A percentile compares a stretch with the other conserved stretches of the same genome.
Evolutionary conservation across 2,797 vertebrate genomes (phyloP).

Genomic region (Galagoides demidoff): DNA sequence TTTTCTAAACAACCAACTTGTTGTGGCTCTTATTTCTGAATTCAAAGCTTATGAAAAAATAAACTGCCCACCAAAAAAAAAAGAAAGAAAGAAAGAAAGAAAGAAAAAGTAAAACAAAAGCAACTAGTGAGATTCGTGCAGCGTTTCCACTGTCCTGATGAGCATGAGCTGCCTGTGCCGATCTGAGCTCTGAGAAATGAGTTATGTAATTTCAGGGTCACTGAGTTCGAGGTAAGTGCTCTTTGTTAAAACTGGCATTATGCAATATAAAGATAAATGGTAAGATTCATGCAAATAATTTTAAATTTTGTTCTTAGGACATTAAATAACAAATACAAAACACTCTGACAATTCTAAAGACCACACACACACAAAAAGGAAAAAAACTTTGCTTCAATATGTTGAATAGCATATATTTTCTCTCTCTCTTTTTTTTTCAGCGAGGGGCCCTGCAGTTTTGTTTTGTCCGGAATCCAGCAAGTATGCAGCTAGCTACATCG

Average conservation of each 20-base stretch:
- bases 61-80: constrained; percentile 69
- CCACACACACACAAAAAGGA: neutral
- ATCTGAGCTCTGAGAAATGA: neutral
- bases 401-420: neutral
- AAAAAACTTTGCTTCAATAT: neutral
- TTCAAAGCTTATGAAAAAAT: constrained; percentile 90
- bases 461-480: neutral
- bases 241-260: neutral
- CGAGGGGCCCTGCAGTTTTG: neutral
- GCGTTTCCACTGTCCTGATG: neutral
- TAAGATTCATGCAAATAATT: constrained; percentile 18
- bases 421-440: neutral
- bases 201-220: neutral
- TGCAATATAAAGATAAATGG: neutral
- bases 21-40: constrained; percentile 89
- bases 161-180: neutral
- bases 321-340: constrained; percentile 16
- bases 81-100: too few relatives aligned
- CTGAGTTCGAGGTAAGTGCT: neutral
- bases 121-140: neutral
- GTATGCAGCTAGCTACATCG: neutral
- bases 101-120: constrained; percentile 16
- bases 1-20: constrained; percentile 89
- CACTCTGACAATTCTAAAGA: neutral
- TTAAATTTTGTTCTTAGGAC: constrained; percentile 27